phyloP scores from a whole-genome alignment of 2,888 invertebrate genomes.

The Cerastoderma edule region DNA sequence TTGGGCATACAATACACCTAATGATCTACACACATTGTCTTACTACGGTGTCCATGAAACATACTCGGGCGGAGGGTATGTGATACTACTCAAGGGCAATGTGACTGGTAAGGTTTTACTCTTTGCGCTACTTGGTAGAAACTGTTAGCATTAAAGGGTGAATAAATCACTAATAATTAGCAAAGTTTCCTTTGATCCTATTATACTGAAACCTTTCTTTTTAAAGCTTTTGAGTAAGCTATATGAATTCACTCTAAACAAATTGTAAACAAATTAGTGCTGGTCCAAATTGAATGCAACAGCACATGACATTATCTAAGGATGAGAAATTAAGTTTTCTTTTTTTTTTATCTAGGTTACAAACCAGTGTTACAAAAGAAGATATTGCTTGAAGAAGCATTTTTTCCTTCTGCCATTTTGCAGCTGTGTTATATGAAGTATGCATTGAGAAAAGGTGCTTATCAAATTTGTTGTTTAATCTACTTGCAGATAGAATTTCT shows the following conservation, averaged over 20 bases:
- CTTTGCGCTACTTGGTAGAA: no score
- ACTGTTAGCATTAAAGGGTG: no score
- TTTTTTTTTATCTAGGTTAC: no score
- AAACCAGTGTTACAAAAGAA: not conserved
- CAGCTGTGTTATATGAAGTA: not conserved
- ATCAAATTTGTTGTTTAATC: not conserved
- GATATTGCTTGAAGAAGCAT: not conserved
- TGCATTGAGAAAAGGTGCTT: not conserved
- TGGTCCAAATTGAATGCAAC: no score
- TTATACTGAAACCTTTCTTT: not conserved
- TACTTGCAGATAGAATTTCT: conserved; percentile 36
- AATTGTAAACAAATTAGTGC: not conserved
- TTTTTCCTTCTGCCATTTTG: not conserved
- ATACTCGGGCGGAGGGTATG: conserved; percentile 74
- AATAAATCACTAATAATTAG: no score
- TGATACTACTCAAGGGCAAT: conserved; percentile 32
- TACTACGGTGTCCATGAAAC: conserved; percentile 61
- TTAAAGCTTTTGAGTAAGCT: not conserved
- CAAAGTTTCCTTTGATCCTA: not conserved
- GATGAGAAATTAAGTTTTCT: not conserved
- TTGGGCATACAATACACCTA: conserved; percentile 65
- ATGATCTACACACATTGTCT: conserved; percentile 61
- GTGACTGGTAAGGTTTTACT: not conserved
- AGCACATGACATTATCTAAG: no score
- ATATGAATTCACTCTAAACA: not conserved